phyloP scores from a whole-genome alignment of 1,140 invertebrate genomes.

The Megalopta genalis region DNA sequence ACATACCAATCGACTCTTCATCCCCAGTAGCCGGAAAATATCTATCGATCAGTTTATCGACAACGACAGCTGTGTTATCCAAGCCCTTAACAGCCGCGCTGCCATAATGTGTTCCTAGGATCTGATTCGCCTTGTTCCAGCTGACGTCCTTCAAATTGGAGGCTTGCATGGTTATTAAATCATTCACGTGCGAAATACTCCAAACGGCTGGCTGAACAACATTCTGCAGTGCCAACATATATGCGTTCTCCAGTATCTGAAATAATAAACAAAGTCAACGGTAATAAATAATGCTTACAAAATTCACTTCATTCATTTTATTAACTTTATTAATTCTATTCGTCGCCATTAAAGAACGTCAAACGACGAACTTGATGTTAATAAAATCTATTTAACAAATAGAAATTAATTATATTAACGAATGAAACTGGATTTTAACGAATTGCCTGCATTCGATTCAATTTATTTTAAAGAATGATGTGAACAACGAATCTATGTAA shows the following conservation, averaged over 20 bases:
- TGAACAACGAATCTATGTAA: no score
- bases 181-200: conserved; percentile 68
- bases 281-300: no score
- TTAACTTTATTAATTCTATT: no score
- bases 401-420: no score
- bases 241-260: conserved; percentile 73
- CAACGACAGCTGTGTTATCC: conserved; percentile 82
- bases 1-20: conserved; percentile 76
- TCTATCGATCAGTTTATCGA: conserved; percentile 84
- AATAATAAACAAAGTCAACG: neutral
- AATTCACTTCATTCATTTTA: no score
- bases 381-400: no score
- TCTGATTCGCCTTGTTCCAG: conserved; percentile 86
- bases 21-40: conserved; percentile 83
- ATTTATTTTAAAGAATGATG: no score
- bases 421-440: no score
- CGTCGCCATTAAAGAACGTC: no score
- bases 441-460: no score
- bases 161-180: conserved; percentile 80
- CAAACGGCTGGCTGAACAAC: conserved; percentile 74
- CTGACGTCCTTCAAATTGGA: conserved; percentile 83
- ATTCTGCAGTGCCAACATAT: conserved; percentile 79
- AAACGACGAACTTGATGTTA: no score
- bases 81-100: conserved; percentile 83
- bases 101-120: conserved; percentile 84